Percentiles rank a stretch among this genome's conserved stretches.
These are phyloP conservation scores for Dysdera silvatica DNA, from an alignment of 1,140 invertebrate species.

Conservation along the genomic window DNA sequence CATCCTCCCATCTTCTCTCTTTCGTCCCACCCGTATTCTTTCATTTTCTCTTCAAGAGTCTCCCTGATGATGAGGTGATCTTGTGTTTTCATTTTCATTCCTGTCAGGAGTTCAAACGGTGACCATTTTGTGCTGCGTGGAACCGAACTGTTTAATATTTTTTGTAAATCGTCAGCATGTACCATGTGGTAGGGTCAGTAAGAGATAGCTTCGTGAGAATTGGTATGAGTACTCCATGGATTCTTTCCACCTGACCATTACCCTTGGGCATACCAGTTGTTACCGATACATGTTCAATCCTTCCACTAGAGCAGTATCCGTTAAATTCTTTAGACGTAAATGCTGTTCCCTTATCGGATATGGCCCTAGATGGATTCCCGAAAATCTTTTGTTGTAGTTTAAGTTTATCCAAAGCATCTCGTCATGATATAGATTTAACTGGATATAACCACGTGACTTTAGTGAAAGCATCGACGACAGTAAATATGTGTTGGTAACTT, in stretches of 20 bases:
- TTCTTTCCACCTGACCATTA: neutral
- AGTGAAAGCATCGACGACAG: neutral
- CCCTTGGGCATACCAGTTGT: neutral
- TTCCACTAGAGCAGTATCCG: neutral
- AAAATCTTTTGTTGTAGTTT: neutral
- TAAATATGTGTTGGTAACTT: neutral
- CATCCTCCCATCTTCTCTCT: neutral
- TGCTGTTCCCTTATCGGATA: neutral
- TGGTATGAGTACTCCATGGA: neutral
- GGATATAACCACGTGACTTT: neutral
- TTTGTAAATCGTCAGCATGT: neutral
- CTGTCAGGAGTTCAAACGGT: neutral
- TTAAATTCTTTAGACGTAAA: neutral
- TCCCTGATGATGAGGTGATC: neutral
- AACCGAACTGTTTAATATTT: neutral
- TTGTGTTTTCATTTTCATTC: neutral
- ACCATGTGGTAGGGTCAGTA: neutral
- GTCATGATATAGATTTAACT: neutral
- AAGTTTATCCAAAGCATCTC: neutral
- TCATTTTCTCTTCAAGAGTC: neutral
- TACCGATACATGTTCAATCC: neutral
- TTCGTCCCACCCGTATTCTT: neutral
- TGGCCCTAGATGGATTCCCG: neutral
- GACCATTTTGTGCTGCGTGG: neutral
- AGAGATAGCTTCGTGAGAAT: neutral